These are phyloP conservation scores for Tolmerus cingulatus DNA, from an alignment of 2,888 invertebrate genomes.

Conservation along the genomic window DNA sequence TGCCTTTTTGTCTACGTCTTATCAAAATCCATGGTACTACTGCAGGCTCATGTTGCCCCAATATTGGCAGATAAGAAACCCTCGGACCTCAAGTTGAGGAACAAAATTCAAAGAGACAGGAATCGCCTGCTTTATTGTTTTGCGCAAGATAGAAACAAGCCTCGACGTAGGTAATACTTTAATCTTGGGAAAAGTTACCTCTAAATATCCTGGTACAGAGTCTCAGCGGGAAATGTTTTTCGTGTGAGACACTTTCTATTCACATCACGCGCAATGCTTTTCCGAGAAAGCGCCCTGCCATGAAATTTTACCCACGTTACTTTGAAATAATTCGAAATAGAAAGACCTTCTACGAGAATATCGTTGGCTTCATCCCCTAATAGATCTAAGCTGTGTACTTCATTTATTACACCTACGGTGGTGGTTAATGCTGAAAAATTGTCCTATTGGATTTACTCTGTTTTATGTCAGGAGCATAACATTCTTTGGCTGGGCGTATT, in stretches of 20 bases:
- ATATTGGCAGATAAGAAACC: neutral
- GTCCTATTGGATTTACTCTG: neutral
- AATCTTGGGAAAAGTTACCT: neutral
- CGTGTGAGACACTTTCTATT: neutral
- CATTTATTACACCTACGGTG: constrained; percentile 6
- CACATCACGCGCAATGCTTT: constrained; percentile 8
- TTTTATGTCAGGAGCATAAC: neutral
- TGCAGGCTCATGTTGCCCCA: neutral
- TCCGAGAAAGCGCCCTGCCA: neutral
- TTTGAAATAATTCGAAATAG: neutral
- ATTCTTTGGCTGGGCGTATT: neutral
- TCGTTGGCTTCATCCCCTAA: neutral
- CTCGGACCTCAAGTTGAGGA: neutral
- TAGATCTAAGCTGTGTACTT: constrained; percentile 22
- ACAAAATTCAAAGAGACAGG: neutral
- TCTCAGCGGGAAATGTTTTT: neutral
- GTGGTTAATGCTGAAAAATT: constrained; percentile 17
- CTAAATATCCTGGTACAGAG: neutral
- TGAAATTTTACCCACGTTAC: constrained; percentile 11
- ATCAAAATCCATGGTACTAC: neutral
- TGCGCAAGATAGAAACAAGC: neutral
- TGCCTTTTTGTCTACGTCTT: neutral
- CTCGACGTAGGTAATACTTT: neutral
- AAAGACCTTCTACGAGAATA: constrained; percentile 1
- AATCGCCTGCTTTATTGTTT: neutral